Percentiles rank a stretch among this genome's conserved stretches.
Conservation (phyloP, 2,797 vertebrate genomes). For the Lepus oiostolus region DNA sequence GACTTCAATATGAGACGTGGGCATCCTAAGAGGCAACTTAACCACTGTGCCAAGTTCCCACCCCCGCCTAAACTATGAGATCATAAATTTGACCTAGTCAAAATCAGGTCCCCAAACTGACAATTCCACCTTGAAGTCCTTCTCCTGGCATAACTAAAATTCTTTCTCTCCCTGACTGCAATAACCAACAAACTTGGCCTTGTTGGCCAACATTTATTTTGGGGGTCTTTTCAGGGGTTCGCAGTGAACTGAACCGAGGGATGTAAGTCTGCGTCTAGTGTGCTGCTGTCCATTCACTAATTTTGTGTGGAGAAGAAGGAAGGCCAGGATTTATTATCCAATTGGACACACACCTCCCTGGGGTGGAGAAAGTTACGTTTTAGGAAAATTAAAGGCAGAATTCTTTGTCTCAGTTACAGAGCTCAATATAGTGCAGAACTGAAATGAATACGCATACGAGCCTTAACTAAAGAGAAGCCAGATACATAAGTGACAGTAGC, state of each 20-base stretch:
- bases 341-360: neutral
- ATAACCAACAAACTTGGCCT: neutral
- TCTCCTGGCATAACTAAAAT: neutral
- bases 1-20: too few relatives aligned
- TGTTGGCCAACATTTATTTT: neutral
- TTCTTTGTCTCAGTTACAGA: conserved; percentile 14
- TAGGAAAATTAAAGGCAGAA: conserved; percentile 39
- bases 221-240: neutral
- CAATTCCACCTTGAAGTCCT: neutral
- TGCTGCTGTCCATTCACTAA: neutral
- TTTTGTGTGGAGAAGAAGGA: conserved; percentile 9
- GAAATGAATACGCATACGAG: conserved; percentile 33
- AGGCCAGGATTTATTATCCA: conserved; percentile 35
- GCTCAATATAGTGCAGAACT: neutral
- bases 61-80: neutral
- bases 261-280: neutral
- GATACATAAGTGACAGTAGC: neutral
- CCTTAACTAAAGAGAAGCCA: conserved; percentile 15
- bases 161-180: neutral
- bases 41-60: too few relatives aligned
- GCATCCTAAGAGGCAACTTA: too few relatives aligned
- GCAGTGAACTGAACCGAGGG: neutral
- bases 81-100: neutral
- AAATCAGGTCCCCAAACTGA: neutral
- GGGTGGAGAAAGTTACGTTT: conserved; percentile 23